Base-by-base conservation (phyloP, 2,797 vertebrate species). In the Alosa sapidissima region DNA sequence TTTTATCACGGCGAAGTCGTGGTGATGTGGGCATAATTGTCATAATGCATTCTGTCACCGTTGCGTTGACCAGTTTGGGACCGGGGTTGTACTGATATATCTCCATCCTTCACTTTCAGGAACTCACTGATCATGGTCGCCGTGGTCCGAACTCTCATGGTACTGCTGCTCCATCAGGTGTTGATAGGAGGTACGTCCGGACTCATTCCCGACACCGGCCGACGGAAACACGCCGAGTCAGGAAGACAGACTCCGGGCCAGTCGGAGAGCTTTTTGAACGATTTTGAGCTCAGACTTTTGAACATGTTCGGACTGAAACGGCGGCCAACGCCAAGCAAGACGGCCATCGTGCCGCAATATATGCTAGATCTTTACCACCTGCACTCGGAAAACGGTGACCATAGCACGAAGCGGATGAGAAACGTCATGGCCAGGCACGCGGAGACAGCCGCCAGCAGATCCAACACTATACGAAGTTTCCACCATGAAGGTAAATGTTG, bases 81-180 rank as follows among this genome's bases (percentile, higher is more conserved):
- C 41, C 14, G 72, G 36, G 41, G 41, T 7, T 47, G 72, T 78
- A 8, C 72, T 78, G 72, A 78, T 47, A 41, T 78, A 19, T 78
- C 72, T 47, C 84, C 62, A 85, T 91, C 90, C 90, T 91, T 90
- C 92, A 91, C 94, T 91, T 90, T 54, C 94, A 95, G 94, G 91
- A 94, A 95, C 96, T 98, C 97, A 97, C 97, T 96, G 97, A 99
- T 96, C 96, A 99, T 99, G 98, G 97, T 98, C 95, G 97, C 96
- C 93, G 97, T 96, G 95, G 96, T 97, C 96, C 96, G 97, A 93
- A 96, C 95, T 94, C 94, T 98, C 95, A 97, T 97, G 95, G 96
- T 97, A 95, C 96, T 99, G 96, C 96, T 98, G 96, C 96, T 99
- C 93, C 97, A 95, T 96, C 97, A 98, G 95, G 97, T 97, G 96